Evolutionary conservation across 2,797 vertebrate genomes (phyloP).

Genomic region (Iguana delicatissima): DNA sequence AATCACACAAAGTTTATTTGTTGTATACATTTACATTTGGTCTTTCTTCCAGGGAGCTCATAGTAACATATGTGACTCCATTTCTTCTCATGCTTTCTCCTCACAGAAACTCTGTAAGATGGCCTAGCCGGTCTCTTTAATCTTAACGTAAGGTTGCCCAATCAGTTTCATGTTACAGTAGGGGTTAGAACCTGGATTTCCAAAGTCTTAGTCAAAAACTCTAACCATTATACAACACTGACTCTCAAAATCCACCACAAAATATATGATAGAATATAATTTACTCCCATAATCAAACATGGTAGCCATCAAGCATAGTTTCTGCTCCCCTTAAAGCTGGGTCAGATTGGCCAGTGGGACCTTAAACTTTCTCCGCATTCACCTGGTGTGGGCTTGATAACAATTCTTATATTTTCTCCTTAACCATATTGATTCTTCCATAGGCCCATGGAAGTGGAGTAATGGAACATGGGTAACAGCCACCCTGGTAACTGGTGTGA

Average conservation of each 20-base stretch:
- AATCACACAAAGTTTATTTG: not conserved
- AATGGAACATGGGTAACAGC: constrained; percentile 1
- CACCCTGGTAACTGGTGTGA: not conserved
- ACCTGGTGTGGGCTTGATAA: too few species aligned
- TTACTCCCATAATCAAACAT: not conserved
- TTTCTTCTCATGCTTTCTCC: not conserved
- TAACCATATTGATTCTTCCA: not conserved
- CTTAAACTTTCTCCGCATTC: too few species aligned
- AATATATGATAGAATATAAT: not conserved
- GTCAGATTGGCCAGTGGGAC: not conserved
- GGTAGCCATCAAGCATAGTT: not conserved
- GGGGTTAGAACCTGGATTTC: not conserved
- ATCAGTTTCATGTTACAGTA: not conserved
- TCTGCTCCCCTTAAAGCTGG: not conserved
- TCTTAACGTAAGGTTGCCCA: not conserved
- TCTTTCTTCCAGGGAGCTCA: not conserved
- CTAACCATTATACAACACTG: not conserved
- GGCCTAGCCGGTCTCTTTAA: not conserved
- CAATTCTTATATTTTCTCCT: too few species aligned
- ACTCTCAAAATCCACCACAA: not conserved
- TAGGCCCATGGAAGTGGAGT: constrained; percentile 20
- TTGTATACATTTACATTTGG: not conserved
- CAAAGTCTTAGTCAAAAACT: not conserved
- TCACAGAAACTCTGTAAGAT: not conserved
- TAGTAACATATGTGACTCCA: not conserved